Base-by-base conservation (phyloP, 2,113 vertebrate genomes). In the Delphinus delphis region DNA sequence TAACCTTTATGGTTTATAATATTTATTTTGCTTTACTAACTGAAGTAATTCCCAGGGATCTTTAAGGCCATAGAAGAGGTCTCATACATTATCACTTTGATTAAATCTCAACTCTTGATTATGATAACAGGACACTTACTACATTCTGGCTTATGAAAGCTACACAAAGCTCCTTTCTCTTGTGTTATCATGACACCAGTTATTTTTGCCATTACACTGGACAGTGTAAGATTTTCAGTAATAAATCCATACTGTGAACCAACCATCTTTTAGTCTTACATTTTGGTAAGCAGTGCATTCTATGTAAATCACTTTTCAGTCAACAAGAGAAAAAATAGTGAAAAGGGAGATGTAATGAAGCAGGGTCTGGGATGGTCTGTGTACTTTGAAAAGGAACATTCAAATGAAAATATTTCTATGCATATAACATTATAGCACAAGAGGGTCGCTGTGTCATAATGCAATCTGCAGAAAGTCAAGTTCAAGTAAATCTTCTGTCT, bases 1-100 rank as follows among this genome's bases (percentile, higher is more conserved):
- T 87, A 83, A 97, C 6, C 55, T 88, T 96, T 96, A 83, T 79
- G 20, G 28, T 83, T 95, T 95, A 68, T 84, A 89, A 83, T 36
- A 83, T 86, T 86, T 94, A 74, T 89, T 84, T 94, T 97, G 81
- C 33, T 97, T 90, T 86, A 97, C 91, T 86, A 97, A 82, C 62
- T 95, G 50, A 91, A 79, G 12, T 89, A 95, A 97, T 93, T 88
- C 31, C 31, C 82, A 86, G 28, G 36, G 36, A 91, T 85, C 8
- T 93, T 95, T 92, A 70, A 62, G 26, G 47, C 8, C 33, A 31
- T 47, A 65, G 41, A 94, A 58, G 3, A 67, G 9, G 9, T 82
- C 81, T 95, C 41, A 74, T 38, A 31, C 6, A 28, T 83, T 68
- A 58, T 88, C 9, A 80, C 17, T 85, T 67, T 90, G 58, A 82